These are phyloP conservation scores for Drosophila triauraria DNA, from an alignment of 1,140 invertebrate genomes.

Conservation along the genomic window DNA sequence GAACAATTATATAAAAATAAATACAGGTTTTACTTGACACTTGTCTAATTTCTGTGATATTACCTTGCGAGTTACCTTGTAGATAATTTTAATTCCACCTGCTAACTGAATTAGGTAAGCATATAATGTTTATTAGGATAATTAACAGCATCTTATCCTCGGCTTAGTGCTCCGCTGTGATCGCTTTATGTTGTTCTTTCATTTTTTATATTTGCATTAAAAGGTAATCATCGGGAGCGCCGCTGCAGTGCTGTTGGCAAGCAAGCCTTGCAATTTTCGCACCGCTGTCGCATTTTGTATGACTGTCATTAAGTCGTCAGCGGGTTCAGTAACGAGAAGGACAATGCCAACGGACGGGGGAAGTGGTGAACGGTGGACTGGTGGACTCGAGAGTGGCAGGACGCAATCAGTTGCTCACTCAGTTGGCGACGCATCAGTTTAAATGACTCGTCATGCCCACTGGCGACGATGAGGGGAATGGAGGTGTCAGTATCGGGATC, in stretches of 20 bases:
- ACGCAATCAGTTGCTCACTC: constrained; percentile 73
- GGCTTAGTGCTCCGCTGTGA: not conserved
- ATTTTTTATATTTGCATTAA: constrained; percentile 73
- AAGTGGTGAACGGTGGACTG: constrained; percentile 2
- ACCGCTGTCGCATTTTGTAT: constrained; percentile 81
- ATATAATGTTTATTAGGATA: not conserved
- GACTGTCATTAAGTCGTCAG: constrained; percentile 81
- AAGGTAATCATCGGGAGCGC: constrained; percentile 77
- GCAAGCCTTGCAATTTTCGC: constrained; percentile 76
- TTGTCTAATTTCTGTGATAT: no score
- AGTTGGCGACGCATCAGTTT: constrained; percentile 62
- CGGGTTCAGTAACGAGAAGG: constrained; percentile 66
- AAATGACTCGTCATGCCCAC: constrained; percentile 66
- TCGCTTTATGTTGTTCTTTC: constrained; percentile 35
- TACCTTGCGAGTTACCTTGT: no score
- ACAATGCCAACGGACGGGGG: constrained; percentile 7
- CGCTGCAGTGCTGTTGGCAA: constrained; percentile 40
- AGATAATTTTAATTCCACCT: no score
- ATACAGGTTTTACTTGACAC: not conserved
- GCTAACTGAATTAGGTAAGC: not conserved
- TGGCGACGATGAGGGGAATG: constrained; percentile 7
- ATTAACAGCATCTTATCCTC: constrained; percentile 8
- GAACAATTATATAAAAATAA: not conserved
- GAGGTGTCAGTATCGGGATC: not conserved
- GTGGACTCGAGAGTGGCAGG: constrained; percentile 39